phyloP scores from a whole-genome alignment of 1,140 invertebrate genomes.

The Drosophila eugracilis region DNA sequence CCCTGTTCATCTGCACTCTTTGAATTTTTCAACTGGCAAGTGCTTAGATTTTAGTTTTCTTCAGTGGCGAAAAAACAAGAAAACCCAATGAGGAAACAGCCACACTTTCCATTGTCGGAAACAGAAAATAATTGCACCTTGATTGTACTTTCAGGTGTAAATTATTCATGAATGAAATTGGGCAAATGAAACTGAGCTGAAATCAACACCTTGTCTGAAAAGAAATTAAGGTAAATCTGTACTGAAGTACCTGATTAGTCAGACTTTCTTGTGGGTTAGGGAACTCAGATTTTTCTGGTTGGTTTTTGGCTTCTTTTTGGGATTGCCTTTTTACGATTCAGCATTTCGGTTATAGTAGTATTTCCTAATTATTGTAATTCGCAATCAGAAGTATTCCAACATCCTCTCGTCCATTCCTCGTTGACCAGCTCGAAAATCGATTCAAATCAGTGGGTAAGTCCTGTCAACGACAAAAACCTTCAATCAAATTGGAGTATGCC shows the following conservation, averaged over 20 bases:
- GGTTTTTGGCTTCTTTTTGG: too few relatives aligned
- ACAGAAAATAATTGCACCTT: conserved; percentile 35
- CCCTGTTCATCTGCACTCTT: conserved; percentile 13
- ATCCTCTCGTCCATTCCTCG: not conserved
- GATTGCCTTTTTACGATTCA: too few relatives aligned
- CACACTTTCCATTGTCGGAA: conserved; percentile 6
- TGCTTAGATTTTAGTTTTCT: conserved; percentile 51
- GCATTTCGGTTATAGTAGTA: too few relatives aligned
- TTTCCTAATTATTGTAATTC: too few relatives aligned
- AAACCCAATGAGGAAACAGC: conserved; percentile 7
- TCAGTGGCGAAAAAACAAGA: not conserved
- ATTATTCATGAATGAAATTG: conserved; percentile 27
- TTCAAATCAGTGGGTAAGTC: conserved; percentile 39
- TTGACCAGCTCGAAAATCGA: conserved; percentile 40
- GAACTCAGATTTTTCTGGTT: not conserved
- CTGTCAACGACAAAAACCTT: conserved; percentile 61
- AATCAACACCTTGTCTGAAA: not conserved
- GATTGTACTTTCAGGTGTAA: conserved; percentile 41
- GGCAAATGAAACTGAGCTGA: conserved; percentile 5
- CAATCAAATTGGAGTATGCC: conserved; percentile 46
- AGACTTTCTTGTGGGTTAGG: not conserved
- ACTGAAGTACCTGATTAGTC: not conserved
- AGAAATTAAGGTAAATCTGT: conserved; percentile 3
- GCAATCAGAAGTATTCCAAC: too few relatives aligned
- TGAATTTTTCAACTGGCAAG: conserved; percentile 29